Conservation (phyloP, 2,797 vertebrate species). For the Capromys pilorides region DNA sequence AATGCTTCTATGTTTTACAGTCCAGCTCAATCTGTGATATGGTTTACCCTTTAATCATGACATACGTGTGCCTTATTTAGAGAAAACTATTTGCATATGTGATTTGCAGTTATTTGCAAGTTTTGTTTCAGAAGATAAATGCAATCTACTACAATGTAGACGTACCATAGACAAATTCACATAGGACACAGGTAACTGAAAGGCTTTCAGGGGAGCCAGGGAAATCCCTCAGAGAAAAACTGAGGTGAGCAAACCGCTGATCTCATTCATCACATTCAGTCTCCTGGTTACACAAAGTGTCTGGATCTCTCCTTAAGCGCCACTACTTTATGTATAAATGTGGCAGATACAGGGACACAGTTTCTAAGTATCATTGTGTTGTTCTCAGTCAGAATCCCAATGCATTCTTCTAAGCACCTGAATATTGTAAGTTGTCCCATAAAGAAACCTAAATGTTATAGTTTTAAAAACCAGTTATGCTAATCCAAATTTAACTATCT, state of each 20-base stretch:
- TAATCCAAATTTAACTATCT: constrained; percentile 43
- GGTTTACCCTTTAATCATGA: background rate
- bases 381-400: constrained; percentile 58
- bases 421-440: constrained; percentile 12
- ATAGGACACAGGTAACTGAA: constrained; percentile 48
- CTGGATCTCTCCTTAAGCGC: constrained; percentile 69
- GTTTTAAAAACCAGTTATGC: constrained; percentile 57
- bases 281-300: constrained; percentile 81
- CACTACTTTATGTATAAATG: constrained; percentile 70
- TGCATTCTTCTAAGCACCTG: background rate
- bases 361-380: constrained; percentile 37
- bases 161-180: constrained; percentile 22
- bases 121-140: constrained; percentile 56
- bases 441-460: constrained; percentile 57
- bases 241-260: constrained; percentile 76
- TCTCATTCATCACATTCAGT: constrained; percentile 83
- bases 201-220: constrained; percentile 69
- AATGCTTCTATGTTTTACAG: background rate
- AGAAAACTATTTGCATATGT: background rate
- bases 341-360: constrained; percentile 42
- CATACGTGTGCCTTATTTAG: background rate
- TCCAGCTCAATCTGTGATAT: background rate
- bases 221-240: constrained; percentile 65
- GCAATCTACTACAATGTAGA: constrained; percentile 58
- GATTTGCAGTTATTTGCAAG: constrained; percentile 22